A percentile compares a stretch with the other conserved stretches of the same genome.
These are phyloP conservation scores for Jaculus jaculus DNA, from an alignment of 2,113 vertebrate species.

Conservation along the genomic window DNA sequence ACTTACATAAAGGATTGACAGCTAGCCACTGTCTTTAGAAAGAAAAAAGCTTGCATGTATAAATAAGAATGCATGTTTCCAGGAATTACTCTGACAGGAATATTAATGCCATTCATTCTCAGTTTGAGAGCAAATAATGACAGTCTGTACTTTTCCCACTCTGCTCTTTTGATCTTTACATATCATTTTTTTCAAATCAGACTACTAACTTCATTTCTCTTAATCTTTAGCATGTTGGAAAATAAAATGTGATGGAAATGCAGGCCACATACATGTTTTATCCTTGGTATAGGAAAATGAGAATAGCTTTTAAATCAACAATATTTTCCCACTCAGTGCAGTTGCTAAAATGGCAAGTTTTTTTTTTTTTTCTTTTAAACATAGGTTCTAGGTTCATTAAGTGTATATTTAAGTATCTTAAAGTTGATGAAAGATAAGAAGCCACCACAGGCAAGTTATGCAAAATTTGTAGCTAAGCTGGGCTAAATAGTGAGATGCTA, in stretches of 20 bases:
- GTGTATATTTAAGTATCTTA: not conserved
- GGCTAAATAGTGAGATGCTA: not conserved
- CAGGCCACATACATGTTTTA: not conserved
- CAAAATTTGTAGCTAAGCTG: not conserved
- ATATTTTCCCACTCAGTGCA: not conserved
- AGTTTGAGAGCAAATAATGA: not conserved
- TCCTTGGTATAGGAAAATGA: not conserved
- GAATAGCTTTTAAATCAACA: not conserved
- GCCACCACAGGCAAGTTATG: not conserved
- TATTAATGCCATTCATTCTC: not conserved
- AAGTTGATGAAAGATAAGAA: not conserved
- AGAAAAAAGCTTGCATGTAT: not conserved
- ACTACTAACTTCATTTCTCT: not conserved
- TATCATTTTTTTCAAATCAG: not conserved
- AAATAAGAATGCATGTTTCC: not conserved
- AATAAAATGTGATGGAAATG: not conserved
- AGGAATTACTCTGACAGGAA: not conserved
- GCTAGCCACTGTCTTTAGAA: not conserved
- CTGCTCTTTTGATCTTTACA: not conserved
- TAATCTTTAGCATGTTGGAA: not conserved
- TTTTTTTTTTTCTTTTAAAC: not conserved
- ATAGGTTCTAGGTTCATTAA: not conserved
- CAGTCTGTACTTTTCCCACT: not conserved
- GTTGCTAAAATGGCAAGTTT: not conserved
- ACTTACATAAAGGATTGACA: not conserved